phyloP scores from a whole-genome alignment of 2,113 vertebrate species.

The Alosa alosa region DNA sequence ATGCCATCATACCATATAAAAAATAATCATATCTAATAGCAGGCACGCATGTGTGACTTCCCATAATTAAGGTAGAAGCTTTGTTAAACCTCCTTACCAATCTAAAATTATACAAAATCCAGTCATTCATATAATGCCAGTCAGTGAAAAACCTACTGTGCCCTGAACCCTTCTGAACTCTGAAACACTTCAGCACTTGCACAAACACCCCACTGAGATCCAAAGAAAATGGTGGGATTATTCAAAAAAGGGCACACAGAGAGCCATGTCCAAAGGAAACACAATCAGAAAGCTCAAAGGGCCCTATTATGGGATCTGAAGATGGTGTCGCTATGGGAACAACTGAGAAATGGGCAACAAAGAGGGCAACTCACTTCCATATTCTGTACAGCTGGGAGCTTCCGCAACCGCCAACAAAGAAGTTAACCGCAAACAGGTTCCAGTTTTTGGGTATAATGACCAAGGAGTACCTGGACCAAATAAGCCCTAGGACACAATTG shows the following conservation, averaged over 20 bases:
- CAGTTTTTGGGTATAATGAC: conserved; percentile 99
- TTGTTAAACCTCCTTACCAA: background rate
- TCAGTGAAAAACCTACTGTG: background rate
- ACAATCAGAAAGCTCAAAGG: background rate
- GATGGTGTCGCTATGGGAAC: background rate
- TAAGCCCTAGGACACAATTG: conserved; percentile 74
- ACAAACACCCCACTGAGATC: background rate
- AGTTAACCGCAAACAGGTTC: conserved; percentile 96
- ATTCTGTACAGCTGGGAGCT: conserved; percentile 89
- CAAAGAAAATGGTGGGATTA: background rate
- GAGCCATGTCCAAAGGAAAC: background rate
- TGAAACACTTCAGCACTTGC: background rate
- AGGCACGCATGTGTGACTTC: no score
- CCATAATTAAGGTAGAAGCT: background rate
- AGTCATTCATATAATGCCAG: background rate
- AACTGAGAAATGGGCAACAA: background rate
- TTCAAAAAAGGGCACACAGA: background rate
- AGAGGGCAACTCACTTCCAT: conserved; percentile 82
- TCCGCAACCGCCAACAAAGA: conserved; percentile 90
- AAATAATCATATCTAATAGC: background rate
- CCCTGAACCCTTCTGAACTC: background rate
- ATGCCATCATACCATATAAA: background rate
- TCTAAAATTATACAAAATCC: background rate
- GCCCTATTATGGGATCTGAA: background rate
- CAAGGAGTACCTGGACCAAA: conserved; percentile 98